A percentile compares a stretch with the other conserved stretches of the same genome.
phyloP scores from a whole-genome alignment of 2,113 vertebrate species.

The Fulica atra region DNA sequence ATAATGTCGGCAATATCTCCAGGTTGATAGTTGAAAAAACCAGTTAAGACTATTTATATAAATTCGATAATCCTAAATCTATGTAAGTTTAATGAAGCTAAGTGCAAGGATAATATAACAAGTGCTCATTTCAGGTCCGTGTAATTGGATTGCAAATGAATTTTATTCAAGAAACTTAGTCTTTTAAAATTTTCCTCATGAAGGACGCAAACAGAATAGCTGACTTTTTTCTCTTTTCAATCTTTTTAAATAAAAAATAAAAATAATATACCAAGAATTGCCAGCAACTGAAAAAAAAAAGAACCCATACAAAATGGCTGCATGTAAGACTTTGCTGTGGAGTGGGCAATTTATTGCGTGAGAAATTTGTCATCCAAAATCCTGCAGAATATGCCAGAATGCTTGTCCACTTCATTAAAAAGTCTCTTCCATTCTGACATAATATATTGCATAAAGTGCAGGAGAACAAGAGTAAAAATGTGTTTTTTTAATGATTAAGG shows the following conservation, averaged over 20 bases:
- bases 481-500: slow-evolving; percentile 50
- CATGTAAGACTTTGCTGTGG: background rate
- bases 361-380: background rate
- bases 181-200: background rate
- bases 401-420: background rate
- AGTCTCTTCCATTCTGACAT: background rate
- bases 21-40: background rate
- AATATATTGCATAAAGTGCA: slow-evolving; percentile 52
- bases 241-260: background rate
- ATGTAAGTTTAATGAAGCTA: background rate
- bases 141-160: background rate
- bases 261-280: background rate
- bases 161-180: background rate
- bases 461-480: slow-evolving; percentile 47
- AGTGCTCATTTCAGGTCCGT: background rate
- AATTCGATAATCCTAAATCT: background rate
- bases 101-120: background rate
- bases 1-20: background rate
- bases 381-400: slow-evolving; percentile 9
- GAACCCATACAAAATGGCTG: background rate
- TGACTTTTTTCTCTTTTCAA: background rate
- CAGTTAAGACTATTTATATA: background rate
- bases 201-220: background rate
- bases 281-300: background rate
- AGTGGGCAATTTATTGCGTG: background rate